Conservation (phyloP, 2,113 vertebrate species). For the Natator depressus region DNA sequence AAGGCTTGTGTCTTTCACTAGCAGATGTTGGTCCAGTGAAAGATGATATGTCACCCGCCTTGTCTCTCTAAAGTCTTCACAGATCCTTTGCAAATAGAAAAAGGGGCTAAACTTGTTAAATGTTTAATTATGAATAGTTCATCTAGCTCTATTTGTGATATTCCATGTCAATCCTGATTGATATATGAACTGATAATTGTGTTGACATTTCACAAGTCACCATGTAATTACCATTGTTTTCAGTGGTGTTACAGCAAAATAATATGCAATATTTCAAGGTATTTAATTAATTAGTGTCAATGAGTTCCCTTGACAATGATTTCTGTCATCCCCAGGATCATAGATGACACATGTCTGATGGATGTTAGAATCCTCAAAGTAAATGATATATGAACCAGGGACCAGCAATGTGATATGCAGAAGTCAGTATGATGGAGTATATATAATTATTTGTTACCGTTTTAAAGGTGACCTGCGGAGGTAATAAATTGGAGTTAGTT, state of each 20-base stretch:
- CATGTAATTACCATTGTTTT: constrained; percentile 59
- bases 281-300: constrained; percentile 70
- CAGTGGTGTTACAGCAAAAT: constrained; percentile 47
- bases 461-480: constrained; percentile 54
- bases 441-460: constrained; percentile 45
- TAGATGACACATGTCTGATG: constrained; percentile 54
- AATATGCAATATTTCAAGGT: constrained; percentile 64
- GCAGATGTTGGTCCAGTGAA: neutral
- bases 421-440: constrained; percentile 32
- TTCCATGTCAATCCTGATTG: constrained; percentile 11
- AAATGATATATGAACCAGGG: constrained; percentile 55
- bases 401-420: neutral
- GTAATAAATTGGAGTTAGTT: neutral
- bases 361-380: constrained; percentile 21
- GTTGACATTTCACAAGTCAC: constrained; percentile 51
- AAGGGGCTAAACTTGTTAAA: neutral
- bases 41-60: neutral
- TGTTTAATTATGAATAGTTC: constrained; percentile 34
- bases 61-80: neutral
- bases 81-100: neutral
- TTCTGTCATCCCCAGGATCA: constrained; percentile 48
- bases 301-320: constrained; percentile 66
- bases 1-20: neutral
- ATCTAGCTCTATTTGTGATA: constrained; percentile 7
- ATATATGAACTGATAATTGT: constrained; percentile 55